These are phyloP conservation scores for Eptatretus burgeri DNA, from an alignment of 2,113 vertebrate genomes.

Conservation along the genomic window DNA sequence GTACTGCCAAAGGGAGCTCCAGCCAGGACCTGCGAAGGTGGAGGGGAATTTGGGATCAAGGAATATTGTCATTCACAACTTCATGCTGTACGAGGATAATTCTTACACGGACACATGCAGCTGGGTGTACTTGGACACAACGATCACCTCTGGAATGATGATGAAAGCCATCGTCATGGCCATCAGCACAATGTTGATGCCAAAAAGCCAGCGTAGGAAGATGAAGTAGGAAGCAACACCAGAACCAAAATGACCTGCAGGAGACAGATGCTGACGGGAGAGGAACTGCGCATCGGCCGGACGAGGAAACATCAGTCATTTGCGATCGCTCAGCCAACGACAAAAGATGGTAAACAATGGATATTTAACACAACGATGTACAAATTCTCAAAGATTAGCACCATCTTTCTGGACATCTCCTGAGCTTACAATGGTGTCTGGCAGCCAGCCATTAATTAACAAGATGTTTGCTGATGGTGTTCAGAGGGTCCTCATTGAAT, in stretches of 20 bases:
- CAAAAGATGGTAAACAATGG: background rate
- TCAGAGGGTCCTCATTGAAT: too few species aligned
- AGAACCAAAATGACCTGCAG: conserved; percentile 76
- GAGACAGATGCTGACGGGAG: background rate
- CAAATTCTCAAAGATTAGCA: too few species aligned
- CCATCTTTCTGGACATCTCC: too few species aligned
- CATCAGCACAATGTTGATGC: conserved; percentile 74
- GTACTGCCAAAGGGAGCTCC: conserved; percentile 64
- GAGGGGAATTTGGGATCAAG: background rate
- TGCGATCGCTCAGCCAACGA: background rate
- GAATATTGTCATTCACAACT: too few species aligned
- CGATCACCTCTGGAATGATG: conserved; percentile 67
- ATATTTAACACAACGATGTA: too few species aligned
- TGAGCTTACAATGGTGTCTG: too few species aligned
- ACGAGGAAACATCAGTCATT: background rate
- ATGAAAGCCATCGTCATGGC: conserved; percentile 80
- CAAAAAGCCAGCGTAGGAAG: conserved; percentile 85
- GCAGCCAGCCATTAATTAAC: too few species aligned
- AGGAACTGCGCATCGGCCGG: background rate
- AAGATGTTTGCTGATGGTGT: too few species aligned
- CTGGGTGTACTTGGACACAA: too few species aligned
- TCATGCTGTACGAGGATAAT: too few species aligned
- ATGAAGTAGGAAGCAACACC: conserved; percentile 95
- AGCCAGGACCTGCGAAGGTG: conserved; percentile 35
- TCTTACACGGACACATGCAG: too few species aligned